Base-by-base conservation (phyloP, 2,888 invertebrate genomes). In the Andrena flavipes region DNA sequence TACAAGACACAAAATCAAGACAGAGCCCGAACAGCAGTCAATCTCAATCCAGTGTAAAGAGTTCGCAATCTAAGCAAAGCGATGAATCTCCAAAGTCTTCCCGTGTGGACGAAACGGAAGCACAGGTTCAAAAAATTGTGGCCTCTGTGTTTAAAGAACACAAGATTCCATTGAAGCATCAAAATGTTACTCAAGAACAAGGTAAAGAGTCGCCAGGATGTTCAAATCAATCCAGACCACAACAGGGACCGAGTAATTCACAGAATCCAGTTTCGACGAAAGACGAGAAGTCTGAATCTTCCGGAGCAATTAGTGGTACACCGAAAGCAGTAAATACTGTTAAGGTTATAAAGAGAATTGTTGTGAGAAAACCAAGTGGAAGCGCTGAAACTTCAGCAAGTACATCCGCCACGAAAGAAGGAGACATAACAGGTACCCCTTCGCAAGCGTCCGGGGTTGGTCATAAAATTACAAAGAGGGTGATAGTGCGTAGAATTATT, bases 61-160 rank as follows among this genome's bases (percentile, higher is more conserved):
- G 64, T 35, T 30, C 82, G 0, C 81, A 86, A 5, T 56, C 83
- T 7, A 85, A 87, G 26, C 84, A 87, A 20, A 76, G n/a, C 23
- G 91, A 90, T 0, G 85, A 88, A 10, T 33, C 74, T 1, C 42
- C 69, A 5, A 88, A 86, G 54, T 82, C 84, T 30, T 51, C 76
- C n/a, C 90, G 90, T 0, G 76, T 89, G 0, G 93, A 94, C 60
- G 93, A 93, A 8, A 94, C 94, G 1, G 94, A 94, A 67, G 93
- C 92, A 0, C 93, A 94, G 74, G 94, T 94, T 26, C 94, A 93
- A 77, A 94, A 94, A 72, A 94, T 94, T 67, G 93, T 94, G 1
- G 93, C 93, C 0, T 92, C 93, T 5, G 93, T 93, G 2, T 93
- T 94, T 70, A 93, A 94, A 56, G 93, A 94, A 62, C 94, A 94